phyloP scores from a whole-genome alignment of 2,797 vertebrate species.

The Sebastolobus alascanus region DNA sequence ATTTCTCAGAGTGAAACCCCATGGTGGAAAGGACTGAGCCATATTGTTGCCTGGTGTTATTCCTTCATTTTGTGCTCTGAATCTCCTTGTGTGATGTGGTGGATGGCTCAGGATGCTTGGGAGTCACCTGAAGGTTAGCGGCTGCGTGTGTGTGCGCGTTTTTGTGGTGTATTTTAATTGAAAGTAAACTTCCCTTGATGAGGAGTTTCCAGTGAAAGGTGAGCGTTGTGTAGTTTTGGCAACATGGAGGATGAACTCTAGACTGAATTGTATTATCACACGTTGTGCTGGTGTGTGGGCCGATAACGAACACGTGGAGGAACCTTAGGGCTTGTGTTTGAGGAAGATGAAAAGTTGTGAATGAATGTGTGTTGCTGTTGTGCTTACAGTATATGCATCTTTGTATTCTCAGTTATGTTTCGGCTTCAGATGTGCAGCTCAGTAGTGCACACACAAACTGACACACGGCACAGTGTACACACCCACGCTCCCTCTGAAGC shows the following conservation, averaged over 20 bases:
- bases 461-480: not conserved
- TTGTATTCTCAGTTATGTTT: not conserved
- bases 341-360: not conserved
- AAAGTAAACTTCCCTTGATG: conserved; percentile 69
- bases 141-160: conserved; percentile 35
- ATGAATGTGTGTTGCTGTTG: not conserved
- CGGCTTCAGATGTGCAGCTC: not conserved
- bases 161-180: conserved; percentile 60
- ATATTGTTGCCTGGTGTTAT: conserved; percentile 71
- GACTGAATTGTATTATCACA: conserved; percentile 11
- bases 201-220: conserved; percentile 63
- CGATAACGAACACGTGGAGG: not conserved
- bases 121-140: conserved; percentile 65
- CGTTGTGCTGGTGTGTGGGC: not conserved
- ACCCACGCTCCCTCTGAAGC: conserved; percentile 3
- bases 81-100: conserved; percentile 51
- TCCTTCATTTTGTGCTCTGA: conserved; percentile 68
- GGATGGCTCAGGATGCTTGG: conserved; percentile 52
- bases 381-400: not conserved
- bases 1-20: conserved; percentile 49
- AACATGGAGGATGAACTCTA: not conserved
- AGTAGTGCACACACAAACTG: not conserved
- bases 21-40: conserved; percentile 63
- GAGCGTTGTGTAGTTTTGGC: conserved; percentile 35
- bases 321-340: not conserved